Evolutionary conservation across 1,140 invertebrate species (phyloP), one percentile per base, ranked within the genome.

Genomic region (Caenorhabditis remanei): DNA sequence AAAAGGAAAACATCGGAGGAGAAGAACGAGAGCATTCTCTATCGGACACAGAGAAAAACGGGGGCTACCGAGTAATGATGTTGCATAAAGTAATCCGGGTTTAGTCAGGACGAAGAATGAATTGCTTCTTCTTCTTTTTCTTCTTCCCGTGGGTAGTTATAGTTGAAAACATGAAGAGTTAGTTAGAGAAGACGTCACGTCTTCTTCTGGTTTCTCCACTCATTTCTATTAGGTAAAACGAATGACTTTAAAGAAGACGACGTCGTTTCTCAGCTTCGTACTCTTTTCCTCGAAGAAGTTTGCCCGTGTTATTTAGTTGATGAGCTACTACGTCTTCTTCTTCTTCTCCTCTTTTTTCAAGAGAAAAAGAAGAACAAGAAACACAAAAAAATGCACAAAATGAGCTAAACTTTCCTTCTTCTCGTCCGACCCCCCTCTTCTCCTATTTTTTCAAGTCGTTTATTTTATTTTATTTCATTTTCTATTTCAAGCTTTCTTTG

Each of bases 401-500:
- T 50, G 71, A 79, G 43, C 46, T 50, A 79, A 50, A 79, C 71
- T 50, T 50, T 50, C 24, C 32, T 32, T 32, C 32, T 32, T 32
- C 32, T 32, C 32, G 32, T 32, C 32, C n/a, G n/a, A 16, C 43
- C 46, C 71, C 19, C 19, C 46, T 79, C 16, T 53, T 53, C 14
- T 32, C 32, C 32, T 32, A 32, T 53, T 53, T 53, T 11, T 53
- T 79, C 71, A 79, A 79, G 46, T 24, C 71, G 71, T 79, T 79
- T 79, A 79, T 79, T 79, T 50, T 32, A 50, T 79, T 79, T 79
- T 24, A 79, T 79, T 79, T 50, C 24, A 53, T 63, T 63, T n/a
- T 58, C 56, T 41, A 8, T 43, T 79, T 24, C 3, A 7, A 3
- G 16, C n/a, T 41, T 21, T 14, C 41, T 48, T 46, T 48, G 41